Base-by-base conservation (phyloP, 2,888 invertebrate genomes). In the Coleophora flavipennella region DNA sequence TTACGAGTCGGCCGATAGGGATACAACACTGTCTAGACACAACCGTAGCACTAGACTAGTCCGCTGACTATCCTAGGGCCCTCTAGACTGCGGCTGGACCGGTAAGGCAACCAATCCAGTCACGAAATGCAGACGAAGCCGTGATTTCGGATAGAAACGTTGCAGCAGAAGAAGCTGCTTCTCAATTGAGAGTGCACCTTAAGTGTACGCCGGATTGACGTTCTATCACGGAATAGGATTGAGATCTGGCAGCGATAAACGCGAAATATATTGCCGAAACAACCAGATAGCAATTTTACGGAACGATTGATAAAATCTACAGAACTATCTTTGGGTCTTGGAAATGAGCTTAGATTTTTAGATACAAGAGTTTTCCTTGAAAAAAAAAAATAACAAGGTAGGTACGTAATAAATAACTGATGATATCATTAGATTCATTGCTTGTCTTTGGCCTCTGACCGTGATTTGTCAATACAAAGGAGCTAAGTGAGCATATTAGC, bases 21-120 rank as follows among this genome's bases (percentile, higher is more conserved):
- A 77, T 66, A 72, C 72, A 62, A 59, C 67, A 65, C 62, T 70
- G 83, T 84, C 83, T 84, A 84, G 83, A 84, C 83, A 53, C 78
- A 67, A 83, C 75, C 53, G 55, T 54, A 58, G 58, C 55, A 55
- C 71, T 67, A 75, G 71, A 83, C 76, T 64, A 46, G 76, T 80
- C 62, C 53, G 53, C 58, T 72, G 62, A 80, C 74, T 47, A 50
- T 56, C 66, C 52, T 48, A 4, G 46, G 46, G 49, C 48, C 43
- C 46, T 44, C 48, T 57, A 56, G 46, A 50, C 50, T 49, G 44
- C 43, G 46, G 44, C 48, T 57, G 56, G 46, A 50, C 50, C 49
- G 44, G 42, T 38, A 38, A 45, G 42, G 54, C 68, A 42, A 77
- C 70, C 46, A 55, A 68, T 78, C 74, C 55, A 51, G 56, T 55